Evolutionary conservation across 2,113 vertebrate species (phyloP).

Genomic region (Charadrius vociferus): DNA sequence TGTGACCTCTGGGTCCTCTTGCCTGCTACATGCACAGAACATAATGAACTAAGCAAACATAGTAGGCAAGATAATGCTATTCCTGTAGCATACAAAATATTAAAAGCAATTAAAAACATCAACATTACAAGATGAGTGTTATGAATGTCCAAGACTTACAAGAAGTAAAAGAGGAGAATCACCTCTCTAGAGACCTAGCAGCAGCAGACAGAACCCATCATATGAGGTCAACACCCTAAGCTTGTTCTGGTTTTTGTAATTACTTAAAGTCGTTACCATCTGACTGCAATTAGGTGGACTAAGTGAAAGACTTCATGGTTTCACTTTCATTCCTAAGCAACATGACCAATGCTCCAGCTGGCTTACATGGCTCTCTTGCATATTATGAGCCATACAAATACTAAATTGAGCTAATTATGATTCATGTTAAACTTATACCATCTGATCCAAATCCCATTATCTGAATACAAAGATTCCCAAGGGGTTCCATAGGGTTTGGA

Average conservation of each 20-base stretch:
- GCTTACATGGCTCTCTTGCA: background rate
- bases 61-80: background rate
- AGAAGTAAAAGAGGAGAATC: background rate
- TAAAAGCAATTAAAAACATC: background rate
- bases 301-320: background rate
- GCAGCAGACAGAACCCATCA: background rate
- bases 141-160: background rate
- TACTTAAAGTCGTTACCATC: background rate
- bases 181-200: background rate
- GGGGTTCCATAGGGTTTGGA: background rate
- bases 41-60: background rate
- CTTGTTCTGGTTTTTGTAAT: background rate
- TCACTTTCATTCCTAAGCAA: background rate
- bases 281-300: background rate
- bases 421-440: slow-evolving; percentile 2
- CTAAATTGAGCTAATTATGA: background rate
- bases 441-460: background rate
- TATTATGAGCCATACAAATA: background rate
- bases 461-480: background rate
- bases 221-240: background rate
- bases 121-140: background rate
- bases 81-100: background rate
- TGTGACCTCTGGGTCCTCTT: background rate
- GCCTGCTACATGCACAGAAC: background rate
- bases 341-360: background rate